Evolutionary conservation across 2,113 vertebrate genomes (phyloP).

Genomic region (Suncus etruscus): DNA sequence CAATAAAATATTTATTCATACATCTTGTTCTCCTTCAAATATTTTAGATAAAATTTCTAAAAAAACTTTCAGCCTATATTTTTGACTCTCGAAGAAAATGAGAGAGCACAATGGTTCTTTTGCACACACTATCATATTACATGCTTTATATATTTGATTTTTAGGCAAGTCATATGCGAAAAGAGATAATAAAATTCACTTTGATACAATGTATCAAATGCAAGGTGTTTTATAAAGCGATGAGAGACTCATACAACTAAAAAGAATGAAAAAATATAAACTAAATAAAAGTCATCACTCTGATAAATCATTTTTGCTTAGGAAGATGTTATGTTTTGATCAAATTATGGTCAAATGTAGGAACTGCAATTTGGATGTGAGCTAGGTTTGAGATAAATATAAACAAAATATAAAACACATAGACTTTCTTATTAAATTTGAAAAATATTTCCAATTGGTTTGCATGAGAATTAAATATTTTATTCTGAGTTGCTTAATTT

Average conservation of each 20-base stretch:
- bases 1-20: not conserved
- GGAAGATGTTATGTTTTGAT: not conserved
- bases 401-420: not conserved
- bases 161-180: not conserved
- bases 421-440: not conserved
- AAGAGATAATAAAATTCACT: not conserved
- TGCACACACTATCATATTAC: not conserved
- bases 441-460: too few relatives aligned
- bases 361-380: not conserved
- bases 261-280: slow-evolving; percentile 27
- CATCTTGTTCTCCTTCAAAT: not conserved
- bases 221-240: not conserved
- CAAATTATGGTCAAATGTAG: not conserved
- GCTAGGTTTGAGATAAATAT: not conserved
- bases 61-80: too few relatives aligned
- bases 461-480: not conserved
- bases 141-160: not conserved
- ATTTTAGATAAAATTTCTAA: not conserved
- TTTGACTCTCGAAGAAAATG: not conserved
- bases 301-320: slow-evolving; percentile 29
- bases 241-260: not conserved
- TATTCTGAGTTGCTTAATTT: too few relatives aligned
- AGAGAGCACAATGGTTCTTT: not conserved
- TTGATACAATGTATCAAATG: not conserved
- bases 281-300: not conserved